A percentile compares a stretch with the other conserved stretches of the same genome.
Conservation (phyloP, 2,888 invertebrate species). For the Pristionchus exspectatus region DNA sequence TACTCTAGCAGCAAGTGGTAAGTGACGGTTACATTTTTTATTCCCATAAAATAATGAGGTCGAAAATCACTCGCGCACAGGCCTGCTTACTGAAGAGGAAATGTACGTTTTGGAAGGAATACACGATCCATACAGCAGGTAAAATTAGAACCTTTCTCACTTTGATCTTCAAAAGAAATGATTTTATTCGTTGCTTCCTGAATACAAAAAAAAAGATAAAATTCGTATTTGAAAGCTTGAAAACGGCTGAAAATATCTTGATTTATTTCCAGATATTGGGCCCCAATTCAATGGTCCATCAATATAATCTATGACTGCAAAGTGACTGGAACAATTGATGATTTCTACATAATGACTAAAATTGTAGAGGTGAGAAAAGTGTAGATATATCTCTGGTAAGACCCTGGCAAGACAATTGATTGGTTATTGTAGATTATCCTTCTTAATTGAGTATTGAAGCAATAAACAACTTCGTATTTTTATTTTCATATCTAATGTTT, state of each 20-base stretch:
- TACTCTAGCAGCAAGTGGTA: conserved; percentile 65
- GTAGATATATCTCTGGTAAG: neutral
- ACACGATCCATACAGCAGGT: conserved; percentile 72
- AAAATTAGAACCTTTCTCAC: too few relatives aligned
- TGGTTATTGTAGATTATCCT: neutral
- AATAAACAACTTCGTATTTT: too few relatives aligned
- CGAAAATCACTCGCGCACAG: conserved; percentile 54
- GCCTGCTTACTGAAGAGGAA: conserved; percentile 69
- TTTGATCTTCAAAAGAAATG: too few relatives aligned
- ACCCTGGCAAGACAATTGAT: neutral
- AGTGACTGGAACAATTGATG: conserved; percentile 64
- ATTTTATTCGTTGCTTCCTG: too few relatives aligned
- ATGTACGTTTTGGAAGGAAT: conserved; percentile 70
- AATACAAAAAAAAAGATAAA: too few relatives aligned
- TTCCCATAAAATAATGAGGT: neutral
- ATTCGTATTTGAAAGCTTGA: too few relatives aligned
- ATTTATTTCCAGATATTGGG: conserved; percentile 64
- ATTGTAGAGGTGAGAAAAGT: conserved; percentile 64
- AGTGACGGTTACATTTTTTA: neutral
- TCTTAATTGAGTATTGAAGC: too few relatives aligned
- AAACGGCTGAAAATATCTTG: too few relatives aligned
- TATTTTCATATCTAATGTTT: neutral
- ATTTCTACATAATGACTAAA: conserved; percentile 72
- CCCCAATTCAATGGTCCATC: conserved; percentile 69
- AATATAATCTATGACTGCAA: conserved; percentile 69